A percentile compares a stretch with the other conserved stretches of the same genome.
Conservation (phyloP, 2,113 vertebrate species). For the Burhinus bistriatus region DNA sequence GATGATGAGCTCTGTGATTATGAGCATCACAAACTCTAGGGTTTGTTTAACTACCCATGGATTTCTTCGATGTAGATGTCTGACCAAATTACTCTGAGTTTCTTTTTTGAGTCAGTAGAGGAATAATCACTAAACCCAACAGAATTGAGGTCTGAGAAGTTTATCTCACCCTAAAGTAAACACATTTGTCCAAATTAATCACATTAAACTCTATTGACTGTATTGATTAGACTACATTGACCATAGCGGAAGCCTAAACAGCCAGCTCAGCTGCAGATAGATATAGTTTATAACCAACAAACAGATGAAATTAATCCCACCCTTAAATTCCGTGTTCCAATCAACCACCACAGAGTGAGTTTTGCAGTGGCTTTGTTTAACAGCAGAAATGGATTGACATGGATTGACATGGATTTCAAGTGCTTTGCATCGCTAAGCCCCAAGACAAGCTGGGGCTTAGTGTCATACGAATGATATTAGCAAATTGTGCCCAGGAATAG, state of each 20-base stretch:
- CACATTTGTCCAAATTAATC: conserved; percentile 45
- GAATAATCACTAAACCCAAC: conserved; percentile 6
- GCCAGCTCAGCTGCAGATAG: neutral
- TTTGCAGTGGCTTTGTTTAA: neutral
- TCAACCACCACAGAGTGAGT: neutral
- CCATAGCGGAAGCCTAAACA: neutral
- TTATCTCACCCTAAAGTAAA: conserved; percentile 21
- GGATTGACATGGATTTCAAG: neutral
- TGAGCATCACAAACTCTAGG: neutral
- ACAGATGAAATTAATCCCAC: neutral
- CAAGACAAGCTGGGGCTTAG: neutral
- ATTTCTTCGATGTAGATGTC: neutral
- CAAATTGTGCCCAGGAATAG: neutral
- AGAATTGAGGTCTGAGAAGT: neutral
- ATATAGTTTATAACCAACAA: neutral
- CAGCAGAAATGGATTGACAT: neutral
- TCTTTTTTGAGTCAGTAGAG: neutral
- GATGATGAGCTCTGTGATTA: neutral
- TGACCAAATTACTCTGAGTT: conserved; percentile 10
- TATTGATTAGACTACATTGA: conserved; percentile 18
- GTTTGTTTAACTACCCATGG: neutral
- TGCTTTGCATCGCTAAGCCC: neutral
- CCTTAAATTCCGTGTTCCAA: neutral
- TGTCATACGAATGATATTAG: neutral
- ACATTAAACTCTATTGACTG: neutral